Conservation (phyloP, 2,888 invertebrate genomes). For the Erannis defoliaria region DNA sequence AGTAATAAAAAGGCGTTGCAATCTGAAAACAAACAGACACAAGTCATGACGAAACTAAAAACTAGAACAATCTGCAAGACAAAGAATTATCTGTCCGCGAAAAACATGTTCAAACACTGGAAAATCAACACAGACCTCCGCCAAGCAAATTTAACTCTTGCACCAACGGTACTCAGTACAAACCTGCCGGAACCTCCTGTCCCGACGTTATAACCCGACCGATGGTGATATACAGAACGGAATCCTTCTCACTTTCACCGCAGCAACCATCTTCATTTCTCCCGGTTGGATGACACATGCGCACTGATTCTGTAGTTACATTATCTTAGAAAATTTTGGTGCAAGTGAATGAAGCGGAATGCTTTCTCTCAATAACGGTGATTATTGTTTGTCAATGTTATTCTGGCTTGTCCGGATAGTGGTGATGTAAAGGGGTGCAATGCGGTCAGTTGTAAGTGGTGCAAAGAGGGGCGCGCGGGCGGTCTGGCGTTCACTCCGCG, state of each 20-base stretch:
- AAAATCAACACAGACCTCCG: conserved; percentile 36
- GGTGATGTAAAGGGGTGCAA: neutral
- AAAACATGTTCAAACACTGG: conserved; percentile 10
- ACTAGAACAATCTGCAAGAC: neutral
- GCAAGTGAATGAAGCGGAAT: conserved; percentile 4
- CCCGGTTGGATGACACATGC: conserved; percentile 60
- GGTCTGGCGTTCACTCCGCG: conserved; percentile 56
- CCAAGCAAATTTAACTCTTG: conserved; percentile 49
- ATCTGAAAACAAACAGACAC: neutral
- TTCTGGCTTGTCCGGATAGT: neutral
- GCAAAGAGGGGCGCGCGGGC: conserved; percentile 42
- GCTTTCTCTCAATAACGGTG: neutral
- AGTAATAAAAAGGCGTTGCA: neutral
- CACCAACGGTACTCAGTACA: conserved; percentile 51
- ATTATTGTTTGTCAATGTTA: neutral
- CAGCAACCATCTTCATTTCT: conserved; percentile 42
- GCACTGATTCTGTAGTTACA: conserved; percentile 46
- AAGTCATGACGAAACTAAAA: neutral
- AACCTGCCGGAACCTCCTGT: conserved; percentile 55
- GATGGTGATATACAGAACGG: conserved; percentile 38
- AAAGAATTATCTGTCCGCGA: neutral
- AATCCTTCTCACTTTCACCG: conserved; percentile 40
- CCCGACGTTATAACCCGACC: conserved; percentile 48
- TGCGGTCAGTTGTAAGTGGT: neutral
- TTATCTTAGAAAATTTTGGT: conserved; percentile 16